Evolutionary conservation across 2,113 vertebrate species (phyloP), one percentile per base, ranked within the genome.

Genomic region (Recurvirostra avosetta): DNA sequence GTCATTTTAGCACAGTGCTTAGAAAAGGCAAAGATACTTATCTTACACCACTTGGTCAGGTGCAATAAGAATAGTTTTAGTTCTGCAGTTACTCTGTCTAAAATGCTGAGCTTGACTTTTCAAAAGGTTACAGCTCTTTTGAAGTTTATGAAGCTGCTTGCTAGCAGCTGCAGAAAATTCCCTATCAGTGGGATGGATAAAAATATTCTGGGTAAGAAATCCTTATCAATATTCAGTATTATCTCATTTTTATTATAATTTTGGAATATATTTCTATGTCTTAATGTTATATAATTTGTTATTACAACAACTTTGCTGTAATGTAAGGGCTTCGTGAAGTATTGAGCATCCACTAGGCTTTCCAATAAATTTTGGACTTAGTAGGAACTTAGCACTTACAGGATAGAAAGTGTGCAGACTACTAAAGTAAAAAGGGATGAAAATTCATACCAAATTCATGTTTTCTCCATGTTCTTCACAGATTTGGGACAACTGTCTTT

Each of bases 401-500:
- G 6, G 8, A 62, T 6, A 23, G 32, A 74, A 68, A 27, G 10
- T 40, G 10, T 67, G 53, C 47, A 52, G 41, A 20, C 67, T 58
- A 52, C 26, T 53, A 82, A 88, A 81, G 63, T 43, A 4, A 62
- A 65, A 88, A 90, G 43, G 40, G 38, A 62, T 38, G 29, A 62
- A 38, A 59, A 53, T 27, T 41, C 68, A 65, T 91, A 86, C 56
- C 90, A 95, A 92, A 63, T 79, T 95, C 91, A 92, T 73, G 15
- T 29, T 70, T 90, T 97, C 88, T 71, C 75, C 34, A 34, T 68
- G 86, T 61, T 92, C 70, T 76, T 90, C 75, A 68, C 91, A 96
- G 55, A 52, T 93, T 63, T 93, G 56, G 53, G 74, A 32, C 7
- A 94, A 63, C 12, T 87, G 89, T 23, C 68, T 88, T 79, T 93